Base-by-base conservation (phyloP, 2,113 vertebrate species). In the Fregetta grallaria region DNA sequence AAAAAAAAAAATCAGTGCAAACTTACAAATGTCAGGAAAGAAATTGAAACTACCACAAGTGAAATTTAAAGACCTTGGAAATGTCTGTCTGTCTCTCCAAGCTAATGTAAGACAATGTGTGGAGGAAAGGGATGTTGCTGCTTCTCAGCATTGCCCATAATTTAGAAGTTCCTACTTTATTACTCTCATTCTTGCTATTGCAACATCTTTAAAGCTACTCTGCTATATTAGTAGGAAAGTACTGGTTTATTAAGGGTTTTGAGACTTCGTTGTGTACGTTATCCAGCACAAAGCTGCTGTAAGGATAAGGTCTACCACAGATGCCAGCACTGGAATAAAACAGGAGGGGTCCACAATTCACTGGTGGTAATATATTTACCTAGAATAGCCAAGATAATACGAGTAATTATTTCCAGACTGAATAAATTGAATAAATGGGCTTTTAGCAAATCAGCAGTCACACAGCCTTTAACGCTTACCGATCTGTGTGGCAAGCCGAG, bases 371-470 rank as follows among this genome's bases (percentile, higher is more conserved):
- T 78, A 32, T 59, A 59, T 95, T 96, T 88, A 45, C 90, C 76
- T 71, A 53, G 86, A 90, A 63, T 85, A 88, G 50, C 25, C 58
- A 72, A 79, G 55, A 78, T 79, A 88, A 62, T 38, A 78, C 2
- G 16, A 93, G 50, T 66, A 65, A 92, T 68, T 87, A 56, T 86
- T 91, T 95, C 82, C 67, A 72, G 62, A 55, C 65, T 93, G 26
- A 15, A 77, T 61, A 38, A 25, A 67, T 45, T 80, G 74, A 88
- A 87, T 75, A 96, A 86, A 91, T 42, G 66, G 32, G 22, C 59
- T 88, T 90, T 94, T 67, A 95, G 71, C 63, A 94, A 78, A 95
- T 65, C 36, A 75, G 42, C 68, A 91, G 36, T 58, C 79, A 94
- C n/a, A 71, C 29, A 81, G 91, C 66, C 62, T 91, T 90, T 87